Base-by-base conservation (phyloP, 2,797 vertebrate species). In the Dermochelys coriacea region DNA sequence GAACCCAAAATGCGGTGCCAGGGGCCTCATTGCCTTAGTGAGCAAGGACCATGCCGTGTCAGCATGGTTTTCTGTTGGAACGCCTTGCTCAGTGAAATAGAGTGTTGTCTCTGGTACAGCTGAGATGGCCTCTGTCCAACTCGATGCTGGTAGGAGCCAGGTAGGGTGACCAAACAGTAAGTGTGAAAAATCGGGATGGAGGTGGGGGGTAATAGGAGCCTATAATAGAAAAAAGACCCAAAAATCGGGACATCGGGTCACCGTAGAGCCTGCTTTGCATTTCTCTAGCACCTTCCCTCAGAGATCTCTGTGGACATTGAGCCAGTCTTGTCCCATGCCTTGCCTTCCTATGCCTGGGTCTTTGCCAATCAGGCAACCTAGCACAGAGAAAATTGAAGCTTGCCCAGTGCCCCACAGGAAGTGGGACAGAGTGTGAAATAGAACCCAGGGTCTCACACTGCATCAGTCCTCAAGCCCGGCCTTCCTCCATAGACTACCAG, bases 311-410 rank as follows among this genome's bases (percentile, higher is more conserved):
- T 5, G 18, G 19, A n/a, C n/a, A 37, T 8, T 37, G 18, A 34
- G n/a, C n/a, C n/a, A 37, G 64, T 18, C 16, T 19, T n/a, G 64
- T n/a, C n/a, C 64, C n/a, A n/a, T 16, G 5, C n/a, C 5, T 34
- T 16, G 59, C 31, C 29, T 64, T 37, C n/a, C 68, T n/a, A 11
- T 6, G 68, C 10, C 5, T 19, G n/a, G 11, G 10, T 6, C 68
- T 18, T 49, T 2, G 4, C 47, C 8, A 8, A 3, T 49, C 7
- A 27, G 8, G 14, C 8, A 7, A 5, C 41, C 15, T 21, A 19
- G n/a, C 64, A 34, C 61, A 8, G 61, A 64, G 61, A 64, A 64
- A n/a, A 68, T 21, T 18, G 34, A 18, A 15, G 61, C 34, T n/a
- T 9, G 57, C 27, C 29, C 41, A 41, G 41, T 41, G 41, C 41